Conservation (phyloP, 1,140 invertebrate genomes). For the Hyles vespertilio region DNA sequence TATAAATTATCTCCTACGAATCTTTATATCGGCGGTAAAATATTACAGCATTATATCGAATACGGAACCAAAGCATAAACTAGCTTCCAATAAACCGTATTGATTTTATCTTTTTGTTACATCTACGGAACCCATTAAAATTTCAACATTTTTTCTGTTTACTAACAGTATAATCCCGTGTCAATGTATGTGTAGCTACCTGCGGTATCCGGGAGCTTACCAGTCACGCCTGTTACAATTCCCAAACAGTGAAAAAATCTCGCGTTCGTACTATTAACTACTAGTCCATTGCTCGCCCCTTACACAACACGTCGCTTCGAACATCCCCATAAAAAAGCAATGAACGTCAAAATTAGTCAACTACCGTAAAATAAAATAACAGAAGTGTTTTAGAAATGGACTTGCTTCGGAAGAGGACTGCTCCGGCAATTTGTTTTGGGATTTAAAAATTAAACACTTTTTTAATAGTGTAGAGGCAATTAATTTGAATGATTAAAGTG, state of each 20-base stretch:
- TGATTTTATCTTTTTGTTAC: slow-evolving; percentile 13
- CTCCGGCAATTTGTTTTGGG: slow-evolving; percentile 3
- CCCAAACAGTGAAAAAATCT: slow-evolving; percentile 43
- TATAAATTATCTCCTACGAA: no score
- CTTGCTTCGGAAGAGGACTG: slow-evolving; percentile 1
- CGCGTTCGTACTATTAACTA: slow-evolving; percentile 35
- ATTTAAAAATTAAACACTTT: slow-evolving; percentile 4
- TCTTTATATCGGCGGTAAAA: no score
- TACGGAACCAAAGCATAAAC: no score
- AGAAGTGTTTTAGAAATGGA: neutral
- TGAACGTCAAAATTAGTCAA: slow-evolving; percentile 25
- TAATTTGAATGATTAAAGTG: slow-evolving; percentile 53
- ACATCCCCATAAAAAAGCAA: slow-evolving; percentile 28
- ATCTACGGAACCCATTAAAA: slow-evolving; percentile 30
- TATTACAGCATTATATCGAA: no score
- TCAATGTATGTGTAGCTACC: slow-evolving; percentile 64
- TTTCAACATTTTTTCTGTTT: slow-evolving; percentile 41
- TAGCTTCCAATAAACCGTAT: slow-evolving; percentile 9
- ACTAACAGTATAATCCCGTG: slow-evolving; percentile 42
- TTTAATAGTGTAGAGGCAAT: slow-evolving; percentile 23
- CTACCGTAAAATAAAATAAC: neutral
- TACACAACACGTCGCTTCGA: slow-evolving; percentile 19
- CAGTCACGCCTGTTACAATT: slow-evolving; percentile 38
- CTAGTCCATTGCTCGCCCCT: slow-evolving; percentile 38
- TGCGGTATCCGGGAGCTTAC: slow-evolving; percentile 58